Evolutionary conservation across 1,140 invertebrate species (phyloP), one percentile per base, ranked within the genome.

Genomic region (Schlechtendalia chinensis): DNA sequence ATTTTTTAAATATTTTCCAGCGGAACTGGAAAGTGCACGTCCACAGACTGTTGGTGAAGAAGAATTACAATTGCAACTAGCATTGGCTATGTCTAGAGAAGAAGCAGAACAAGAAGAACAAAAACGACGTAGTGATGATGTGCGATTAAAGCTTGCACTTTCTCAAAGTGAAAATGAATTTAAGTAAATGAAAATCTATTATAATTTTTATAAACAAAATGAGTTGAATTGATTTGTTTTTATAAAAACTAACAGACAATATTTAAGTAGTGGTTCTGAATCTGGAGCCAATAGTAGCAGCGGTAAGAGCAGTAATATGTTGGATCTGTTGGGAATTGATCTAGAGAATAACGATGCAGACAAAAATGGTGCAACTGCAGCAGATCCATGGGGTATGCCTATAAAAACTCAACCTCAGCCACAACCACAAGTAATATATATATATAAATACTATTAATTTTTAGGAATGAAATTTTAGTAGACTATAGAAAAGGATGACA

Each of bases 91-190:
- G 94, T 98, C 95, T 74, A 92, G 97, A 82, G 98, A 99, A 87
- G 98, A 99, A 88, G 96, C 97, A 39, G 97, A 99, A 84, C 93
- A 97, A 85, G 96, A 98, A 85, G 94, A 98, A 86, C 91, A 96
- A 83, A 91, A 96, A 85, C 89, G 95, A 69, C 91, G 95, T 82
- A 95, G 93, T 83, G 96, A 98, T 86, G 96, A 97, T 86, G 93
- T 98, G 67, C 90, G 96, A 83, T 88, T 98, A 82, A 95, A 98
- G 87, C 89, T 99, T 86, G 97, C 96, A 1, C 88, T 98, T 59
- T 94, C 93, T 85, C 95, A 97, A 87, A 96, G 94, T 86, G 91
- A 96, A 86, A 93, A 96, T 86, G 94, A 96, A 86, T 94, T 94
- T 84, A 93, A 92, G 91, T 93, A 85, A 88, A 88, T 86, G 54